These are phyloP conservation scores for Macaca fascicularis DNA, from an alignment of 2,113 vertebrate genomes.

Conservation along the genomic window DNA sequence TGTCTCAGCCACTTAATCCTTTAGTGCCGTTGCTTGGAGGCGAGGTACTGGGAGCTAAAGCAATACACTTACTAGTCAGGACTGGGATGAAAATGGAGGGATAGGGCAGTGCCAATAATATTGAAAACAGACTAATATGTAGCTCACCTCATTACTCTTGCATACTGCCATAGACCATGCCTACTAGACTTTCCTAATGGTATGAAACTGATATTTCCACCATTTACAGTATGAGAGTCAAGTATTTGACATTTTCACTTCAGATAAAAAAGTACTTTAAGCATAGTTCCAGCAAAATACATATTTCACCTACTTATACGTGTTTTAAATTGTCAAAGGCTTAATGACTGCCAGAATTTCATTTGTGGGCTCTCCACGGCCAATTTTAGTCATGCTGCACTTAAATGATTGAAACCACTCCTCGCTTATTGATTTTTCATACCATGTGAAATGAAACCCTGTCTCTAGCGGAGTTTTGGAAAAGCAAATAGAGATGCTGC, in stretches of 20 bases:
- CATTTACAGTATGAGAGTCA: neutral
- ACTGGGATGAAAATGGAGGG: neutral
- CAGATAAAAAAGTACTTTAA: neutral
- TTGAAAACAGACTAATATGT: fast-evolving
- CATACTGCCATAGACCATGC: neutral
- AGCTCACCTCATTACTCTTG: neutral
- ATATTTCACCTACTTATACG: neutral
- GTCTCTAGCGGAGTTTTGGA: slow-evolving; percentile 7
- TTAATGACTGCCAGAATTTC: slow-evolving; percentile 46
- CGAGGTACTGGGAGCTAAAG: neutral
- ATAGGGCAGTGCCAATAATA: neutral
- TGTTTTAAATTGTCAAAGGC: slow-evolving; percentile 25
- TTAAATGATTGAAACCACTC: slow-evolving; percentile 39
- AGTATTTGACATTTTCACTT: neutral
- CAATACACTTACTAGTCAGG: neutral
- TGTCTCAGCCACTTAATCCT: neutral
- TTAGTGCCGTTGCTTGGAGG: neutral
- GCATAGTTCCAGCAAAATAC: neutral
- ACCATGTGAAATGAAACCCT: slow-evolving; percentile 45
- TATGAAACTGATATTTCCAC: neutral
- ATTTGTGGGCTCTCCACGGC: neutral
- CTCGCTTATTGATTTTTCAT: slow-evolving; percentile 60
- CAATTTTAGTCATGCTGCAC: slow-evolving; percentile 45
- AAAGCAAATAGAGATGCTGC: slow-evolving; percentile 19
- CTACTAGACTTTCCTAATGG: neutral